Conservation (phyloP, 1,140 invertebrate genomes). For the Drosophila dunni region DNA sequence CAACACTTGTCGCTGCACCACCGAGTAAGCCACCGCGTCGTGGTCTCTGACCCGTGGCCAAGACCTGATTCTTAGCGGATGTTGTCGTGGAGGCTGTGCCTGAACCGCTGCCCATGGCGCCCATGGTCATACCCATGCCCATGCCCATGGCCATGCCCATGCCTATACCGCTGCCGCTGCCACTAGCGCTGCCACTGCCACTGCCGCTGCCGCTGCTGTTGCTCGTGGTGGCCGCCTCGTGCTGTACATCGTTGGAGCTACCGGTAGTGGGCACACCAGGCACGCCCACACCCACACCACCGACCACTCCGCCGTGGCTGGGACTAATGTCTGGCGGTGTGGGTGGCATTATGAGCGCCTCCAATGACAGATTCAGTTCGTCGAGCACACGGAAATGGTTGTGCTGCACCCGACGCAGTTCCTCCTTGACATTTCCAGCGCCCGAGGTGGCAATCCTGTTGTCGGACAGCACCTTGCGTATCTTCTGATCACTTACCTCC, state of each 20-base stretch:
- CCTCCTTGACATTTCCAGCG: conserved; percentile 89
- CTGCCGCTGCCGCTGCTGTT: conserved; percentile 32
- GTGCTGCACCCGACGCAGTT: conserved; percentile 91
- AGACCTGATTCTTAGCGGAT: conserved; percentile 24
- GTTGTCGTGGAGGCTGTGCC: conserved; percentile 7
- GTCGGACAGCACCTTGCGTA: conserved; percentile 85
- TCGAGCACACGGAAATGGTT: conserved; percentile 92
- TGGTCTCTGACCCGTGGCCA: conserved; percentile 53
- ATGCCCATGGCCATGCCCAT: conserved; percentile 5
- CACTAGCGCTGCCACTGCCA: background rate
- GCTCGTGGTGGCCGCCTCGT: conserved; percentile 33
- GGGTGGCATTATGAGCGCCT: conserved; percentile 93
- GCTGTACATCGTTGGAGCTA: conserved; percentile 34
- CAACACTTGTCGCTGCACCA: conserved; percentile 60
- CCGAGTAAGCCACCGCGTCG: conserved; percentile 71
- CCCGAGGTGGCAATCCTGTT: conserved; percentile 86
- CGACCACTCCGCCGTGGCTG: conserved; percentile 44
- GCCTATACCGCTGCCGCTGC: background rate
- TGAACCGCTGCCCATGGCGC: conserved; percentile 17
- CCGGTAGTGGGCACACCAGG: background rate
- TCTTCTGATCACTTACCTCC: conserved; percentile 89
- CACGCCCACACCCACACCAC: too few species aligned
- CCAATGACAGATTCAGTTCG: conserved; percentile 93
- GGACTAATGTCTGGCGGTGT: conserved; percentile 77
- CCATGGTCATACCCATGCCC: conserved; percentile 1